A percentile compares a stretch with the other conserved stretches of the same genome.
These are phyloP conservation scores for Acanthoscelides obtectus DNA, from an alignment of 2,888 invertebrate genomes.

Conservation along the genomic window DNA sequence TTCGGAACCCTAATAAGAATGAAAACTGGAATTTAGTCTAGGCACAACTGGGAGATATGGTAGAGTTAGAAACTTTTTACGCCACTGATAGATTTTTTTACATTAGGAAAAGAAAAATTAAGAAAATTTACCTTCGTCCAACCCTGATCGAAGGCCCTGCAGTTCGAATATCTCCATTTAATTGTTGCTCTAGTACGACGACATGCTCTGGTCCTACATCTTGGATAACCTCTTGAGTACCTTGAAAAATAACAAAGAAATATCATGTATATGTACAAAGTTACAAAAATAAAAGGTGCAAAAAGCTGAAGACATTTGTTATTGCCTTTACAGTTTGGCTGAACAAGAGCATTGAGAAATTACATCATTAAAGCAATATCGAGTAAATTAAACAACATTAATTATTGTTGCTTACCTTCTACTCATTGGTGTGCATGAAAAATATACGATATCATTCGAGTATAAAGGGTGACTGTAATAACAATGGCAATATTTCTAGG, in stretches of 20 bases:
- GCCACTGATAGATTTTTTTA: too few species aligned
- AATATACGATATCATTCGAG: too few species aligned
- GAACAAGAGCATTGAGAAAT: too few species aligned
- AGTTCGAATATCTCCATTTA: conserved; percentile 20
- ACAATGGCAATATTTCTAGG: too few species aligned
- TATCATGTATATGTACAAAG: too few species aligned
- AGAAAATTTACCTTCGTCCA: conserved; percentile 18
- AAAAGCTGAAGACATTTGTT: too few species aligned
- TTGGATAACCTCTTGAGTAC: conserved; percentile 60
- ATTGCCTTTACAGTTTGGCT: too few species aligned
- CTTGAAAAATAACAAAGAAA: conserved; percentile 32
- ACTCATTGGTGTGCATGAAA: conserved; percentile 13
- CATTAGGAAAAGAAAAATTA: too few species aligned
- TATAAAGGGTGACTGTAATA: too few species aligned
- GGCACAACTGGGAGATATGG: background rate
- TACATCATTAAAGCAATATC: too few species aligned
- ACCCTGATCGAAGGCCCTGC: conserved; percentile 17
- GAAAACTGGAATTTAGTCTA: background rate
- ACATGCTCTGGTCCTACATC: conserved; percentile 52
- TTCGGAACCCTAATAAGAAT: background rate
- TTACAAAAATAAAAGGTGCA: too few species aligned
- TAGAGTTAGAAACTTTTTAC: too few species aligned
- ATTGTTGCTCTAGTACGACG: conserved; percentile 37
- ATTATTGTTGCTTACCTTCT: conserved; percentile 10
- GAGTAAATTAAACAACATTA: background rate